Base-by-base conservation (phyloP, 2,888 invertebrate genomes). In the Eupithecia tripunctaria region DNA sequence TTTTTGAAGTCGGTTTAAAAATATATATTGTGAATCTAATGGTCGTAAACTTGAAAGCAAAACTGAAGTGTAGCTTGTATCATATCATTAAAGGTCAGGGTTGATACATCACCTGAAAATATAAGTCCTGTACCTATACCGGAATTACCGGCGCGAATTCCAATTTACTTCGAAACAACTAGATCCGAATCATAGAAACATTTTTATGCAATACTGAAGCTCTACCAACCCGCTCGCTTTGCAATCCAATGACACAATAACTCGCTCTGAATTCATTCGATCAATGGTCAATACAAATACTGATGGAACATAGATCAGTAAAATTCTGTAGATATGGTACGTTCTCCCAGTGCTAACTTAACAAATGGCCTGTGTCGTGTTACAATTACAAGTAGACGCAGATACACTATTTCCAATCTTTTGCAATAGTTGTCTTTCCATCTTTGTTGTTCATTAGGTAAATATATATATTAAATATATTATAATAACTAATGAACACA, bases 221-320 rank as follows among this genome's bases (percentile, higher is more conserved):
- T 41, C 38, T 66, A 43, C 68, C 67, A 73, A 69, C 63, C 70
- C 36, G 59, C 63, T 66, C 67, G 62, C 41, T 41, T 29, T 70
- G 64, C 69, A 29, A 66, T 38, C 59, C 70, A 73, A 68, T 71
- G 65, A 71, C 72, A 74, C 78, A 78, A 81, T 78, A 78, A 73
- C 81, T 79, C 77, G 80, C 77, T 80, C 78, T 82, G 81, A 79
- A 80, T 82, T 88, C 87, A 85, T 83, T 86, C 84, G 88, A 91
- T 90, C 87, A 87, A 84, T 82, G 86, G 84, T 83, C 87, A 86
- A 86, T 86, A 87, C 86, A 86, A 88, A 89, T 85, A 88, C 79
- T 82, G 86, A 86, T 85, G n/a, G n/a, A n/a, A n/a, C n/a, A n/a
- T n/a, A n/a, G n/a, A n/a, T n/a, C n/a, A n/a, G n/a, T n/a, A n/a